Percentiles rank a stretch among this genome's conserved stretches.
phyloP scores from a whole-genome alignment of 1,140 invertebrate genomes.

The Protaetia brevitarsis region DNA sequence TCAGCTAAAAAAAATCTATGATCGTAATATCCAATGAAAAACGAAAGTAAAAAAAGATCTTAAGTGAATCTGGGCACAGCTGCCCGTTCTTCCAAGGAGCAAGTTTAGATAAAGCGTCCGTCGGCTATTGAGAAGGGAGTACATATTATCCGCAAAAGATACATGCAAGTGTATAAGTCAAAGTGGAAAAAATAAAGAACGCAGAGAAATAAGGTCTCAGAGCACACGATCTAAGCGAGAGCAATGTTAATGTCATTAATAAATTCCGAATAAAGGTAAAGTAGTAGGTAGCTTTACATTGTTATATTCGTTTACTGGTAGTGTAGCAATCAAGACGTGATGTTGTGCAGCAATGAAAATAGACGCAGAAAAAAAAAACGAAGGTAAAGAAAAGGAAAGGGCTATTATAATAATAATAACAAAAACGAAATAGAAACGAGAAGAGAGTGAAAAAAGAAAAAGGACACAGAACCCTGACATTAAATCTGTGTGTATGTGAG shows the following conservation, averaged over 20 bases:
- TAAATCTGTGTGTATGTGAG: constrained; percentile 2
- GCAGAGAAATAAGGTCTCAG: constrained; percentile 14
- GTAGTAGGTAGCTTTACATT: constrained; percentile 15
- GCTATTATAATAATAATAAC: constrained; percentile 14
- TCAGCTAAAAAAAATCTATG: no score
- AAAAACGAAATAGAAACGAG: background rate
- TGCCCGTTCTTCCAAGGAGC: no score
- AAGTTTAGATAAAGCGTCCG: background rate
- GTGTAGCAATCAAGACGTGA: constrained; percentile 19
- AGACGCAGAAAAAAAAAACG: background rate
- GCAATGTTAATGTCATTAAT: constrained; percentile 22
- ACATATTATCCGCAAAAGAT: background rate
- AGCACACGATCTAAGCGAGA: constrained; percentile 9
- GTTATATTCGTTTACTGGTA: constrained; percentile 10
- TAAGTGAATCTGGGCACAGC: no score
- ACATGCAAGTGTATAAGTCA: background rate
- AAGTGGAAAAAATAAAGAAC: background rate
- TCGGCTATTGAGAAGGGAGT: background rate
- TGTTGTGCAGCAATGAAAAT: constrained; percentile 9
- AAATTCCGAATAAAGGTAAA: constrained; percentile 20
- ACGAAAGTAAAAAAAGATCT: no score
- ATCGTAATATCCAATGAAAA: no score
- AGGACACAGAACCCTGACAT: constrained; percentile 15
- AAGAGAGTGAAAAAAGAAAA: background rate
- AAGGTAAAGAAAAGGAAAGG: background rate